Base-by-base conservation (phyloP, 2,113 vertebrate species). In the Procapra przewalskii region DNA sequence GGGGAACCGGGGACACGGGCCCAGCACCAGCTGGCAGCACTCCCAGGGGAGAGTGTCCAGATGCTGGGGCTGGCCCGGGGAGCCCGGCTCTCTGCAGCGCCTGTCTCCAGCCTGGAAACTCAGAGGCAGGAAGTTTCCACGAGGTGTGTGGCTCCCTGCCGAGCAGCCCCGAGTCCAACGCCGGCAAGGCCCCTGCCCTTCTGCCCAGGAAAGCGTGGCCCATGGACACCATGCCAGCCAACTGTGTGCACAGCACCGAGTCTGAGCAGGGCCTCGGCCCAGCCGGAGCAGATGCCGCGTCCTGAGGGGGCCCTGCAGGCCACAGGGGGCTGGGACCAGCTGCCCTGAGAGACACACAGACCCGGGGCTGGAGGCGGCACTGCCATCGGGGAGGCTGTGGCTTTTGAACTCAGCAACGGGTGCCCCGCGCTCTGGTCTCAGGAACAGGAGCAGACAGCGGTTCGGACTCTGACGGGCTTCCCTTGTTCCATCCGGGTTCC, bases 391-490 rank as follows among this genome's bases (percentile, higher is more conserved):
- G 98, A 98, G 88, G 90, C 98, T 5, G 31, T 98, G 97, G 98
- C 98, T 93, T 98, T 98, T 88, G 99, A 99, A 95, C 97, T 99
- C 55, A 48, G 98, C 43, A 92, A 96, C 6, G 95, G 97, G 82
- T 98, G 97, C 92, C 98, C 98, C 55, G 98, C 98, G 90, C 88
- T 98, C 87, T 93, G 97, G 83, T 97, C 98, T 98, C 98, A 97
- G 97, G 98, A 97, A 96, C 97, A 98, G 0, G 98, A 99, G 95
- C 98, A 99, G 95, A 98, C 99, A 91, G 99, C 99, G 92, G 99
- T 99, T 97, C 99, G 99, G 97, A 99, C 99, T 9, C 99, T 15
- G 98, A 98, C 0, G 98, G 99, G 83, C 96, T 99, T 40, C 98
- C 99, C 10, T 98, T 99, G 95, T 98, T 99, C 96, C 98, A 99